These are phyloP conservation scores for Tragelaphus buxtoni DNA, from an alignment of 2,113 vertebrate genomes.

Conservation along the genomic window DNA sequence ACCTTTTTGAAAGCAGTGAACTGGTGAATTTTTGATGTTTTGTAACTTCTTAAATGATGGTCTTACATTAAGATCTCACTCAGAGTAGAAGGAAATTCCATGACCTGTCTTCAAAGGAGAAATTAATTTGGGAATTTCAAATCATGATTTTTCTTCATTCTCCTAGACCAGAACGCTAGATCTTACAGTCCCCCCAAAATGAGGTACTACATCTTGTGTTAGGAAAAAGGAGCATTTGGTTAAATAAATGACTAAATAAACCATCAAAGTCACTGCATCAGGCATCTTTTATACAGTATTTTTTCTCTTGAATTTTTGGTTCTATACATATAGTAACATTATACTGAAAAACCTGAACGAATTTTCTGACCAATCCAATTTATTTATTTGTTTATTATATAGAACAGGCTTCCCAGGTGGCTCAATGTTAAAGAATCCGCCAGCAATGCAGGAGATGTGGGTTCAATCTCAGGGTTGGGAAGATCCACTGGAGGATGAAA, in stretches of 20 bases:
- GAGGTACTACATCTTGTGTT: background rate
- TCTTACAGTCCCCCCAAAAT: background rate
- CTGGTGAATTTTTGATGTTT: background rate
- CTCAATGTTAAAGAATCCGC: background rate
- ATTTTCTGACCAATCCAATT: background rate
- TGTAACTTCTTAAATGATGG: background rate
- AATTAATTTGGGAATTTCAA: background rate
- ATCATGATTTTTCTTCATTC: background rate
- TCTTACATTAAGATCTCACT: background rate
- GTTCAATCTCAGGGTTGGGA: background rate
- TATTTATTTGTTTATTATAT: background rate
- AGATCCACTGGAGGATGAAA: background rate
- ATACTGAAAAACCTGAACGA: background rate
- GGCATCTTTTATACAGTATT: background rate
- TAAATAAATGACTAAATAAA: background rate
- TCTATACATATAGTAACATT: background rate
- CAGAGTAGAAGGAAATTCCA: background rate
- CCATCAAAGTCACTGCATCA: background rate
- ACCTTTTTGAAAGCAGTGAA: background rate
- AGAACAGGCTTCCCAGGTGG: background rate
- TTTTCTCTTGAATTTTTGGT: background rate
- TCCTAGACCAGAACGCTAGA: background rate
- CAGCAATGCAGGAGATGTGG: background rate
- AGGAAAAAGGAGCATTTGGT: background rate
- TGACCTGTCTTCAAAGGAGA: background rate